Evolutionary conservation across 2,888 invertebrate species (phyloP).

Genomic region (Osmoderma eremita): DNA sequence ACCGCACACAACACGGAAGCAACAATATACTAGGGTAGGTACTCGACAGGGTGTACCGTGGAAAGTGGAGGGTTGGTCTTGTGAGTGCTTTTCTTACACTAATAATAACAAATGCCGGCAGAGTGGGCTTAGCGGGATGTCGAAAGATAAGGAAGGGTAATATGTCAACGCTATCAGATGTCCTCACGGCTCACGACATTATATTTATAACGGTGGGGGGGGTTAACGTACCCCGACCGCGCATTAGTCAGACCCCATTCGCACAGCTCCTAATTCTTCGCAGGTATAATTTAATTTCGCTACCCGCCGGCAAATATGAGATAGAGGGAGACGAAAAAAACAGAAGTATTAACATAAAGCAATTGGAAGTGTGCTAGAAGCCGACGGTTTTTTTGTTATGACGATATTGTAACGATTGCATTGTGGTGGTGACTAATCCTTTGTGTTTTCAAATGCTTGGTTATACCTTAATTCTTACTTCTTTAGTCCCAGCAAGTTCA

Average conservation of each 20-base stretch:
- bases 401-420: no score
- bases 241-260: background rate
- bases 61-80: conserved; percentile 4
- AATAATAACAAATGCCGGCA: conserved; percentile 40
- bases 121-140: conserved; percentile 42
- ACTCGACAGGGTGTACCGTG: background rate
- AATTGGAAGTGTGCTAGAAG: no score
- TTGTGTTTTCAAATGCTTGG: no score
- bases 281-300: background rate
- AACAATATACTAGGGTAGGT: conserved; percentile 7
- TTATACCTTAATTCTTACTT: no score
- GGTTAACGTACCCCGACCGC: background rate
- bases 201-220: conserved; percentile 21
- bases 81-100: conserved; percentile 36
- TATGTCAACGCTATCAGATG: conserved; percentile 47
- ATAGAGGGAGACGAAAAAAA: background rate
- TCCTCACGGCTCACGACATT: conserved; percentile 43
- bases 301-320: background rate
- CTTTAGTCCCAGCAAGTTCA: no score
- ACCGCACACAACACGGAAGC: background rate
- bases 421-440: no score
- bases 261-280: background rate
- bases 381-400: no score
- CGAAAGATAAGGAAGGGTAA: conserved; percentile 46
- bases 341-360: no score